Evolutionary conservation across 2,113 vertebrate genomes (phyloP).

Genomic region (Dicrurus megarhynchus): DNA sequence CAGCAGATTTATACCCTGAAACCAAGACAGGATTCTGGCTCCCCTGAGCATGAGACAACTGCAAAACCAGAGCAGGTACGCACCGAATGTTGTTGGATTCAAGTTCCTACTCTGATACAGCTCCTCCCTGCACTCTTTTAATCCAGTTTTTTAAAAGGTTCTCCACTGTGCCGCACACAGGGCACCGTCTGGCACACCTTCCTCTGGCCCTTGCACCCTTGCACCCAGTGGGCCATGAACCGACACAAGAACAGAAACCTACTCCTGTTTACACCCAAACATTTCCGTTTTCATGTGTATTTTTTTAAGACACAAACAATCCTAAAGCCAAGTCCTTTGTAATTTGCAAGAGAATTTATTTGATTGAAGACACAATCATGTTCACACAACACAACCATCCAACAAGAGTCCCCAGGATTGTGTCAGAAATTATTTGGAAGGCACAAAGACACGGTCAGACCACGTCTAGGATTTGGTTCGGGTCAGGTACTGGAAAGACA

Average conservation of each 20-base stretch:
- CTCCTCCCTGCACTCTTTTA: background rate
- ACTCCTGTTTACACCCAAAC: background rate
- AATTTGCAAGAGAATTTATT: background rate
- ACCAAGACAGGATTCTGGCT: background rate
- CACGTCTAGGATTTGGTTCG: background rate
- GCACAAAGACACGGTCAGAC: rapidly evolving
- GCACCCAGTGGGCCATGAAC: background rate
- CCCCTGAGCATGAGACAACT: background rate
- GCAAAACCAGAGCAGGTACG: background rate
- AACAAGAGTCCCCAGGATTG: background rate
- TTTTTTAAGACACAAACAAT: background rate
- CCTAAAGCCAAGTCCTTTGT: background rate
- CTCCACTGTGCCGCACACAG: background rate
- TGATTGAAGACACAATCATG: background rate
- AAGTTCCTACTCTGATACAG: background rate
- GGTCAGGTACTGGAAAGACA: background rate
- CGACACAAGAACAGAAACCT: background rate
- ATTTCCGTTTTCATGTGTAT: background rate
- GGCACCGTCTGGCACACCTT: background rate
- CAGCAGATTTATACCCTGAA: background rate
- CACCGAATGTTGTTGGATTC: rapidly evolving
- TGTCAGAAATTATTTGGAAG: background rate
- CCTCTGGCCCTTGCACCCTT: background rate
- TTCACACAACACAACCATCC: background rate
- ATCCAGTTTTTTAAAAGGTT: background rate